Percentiles rank a stretch among this genome's conserved stretches.
These are phyloP conservation scores for Pygoscelis antarcticus DNA, from an alignment of 2,113 vertebrate species.

Conservation along the genomic window DNA sequence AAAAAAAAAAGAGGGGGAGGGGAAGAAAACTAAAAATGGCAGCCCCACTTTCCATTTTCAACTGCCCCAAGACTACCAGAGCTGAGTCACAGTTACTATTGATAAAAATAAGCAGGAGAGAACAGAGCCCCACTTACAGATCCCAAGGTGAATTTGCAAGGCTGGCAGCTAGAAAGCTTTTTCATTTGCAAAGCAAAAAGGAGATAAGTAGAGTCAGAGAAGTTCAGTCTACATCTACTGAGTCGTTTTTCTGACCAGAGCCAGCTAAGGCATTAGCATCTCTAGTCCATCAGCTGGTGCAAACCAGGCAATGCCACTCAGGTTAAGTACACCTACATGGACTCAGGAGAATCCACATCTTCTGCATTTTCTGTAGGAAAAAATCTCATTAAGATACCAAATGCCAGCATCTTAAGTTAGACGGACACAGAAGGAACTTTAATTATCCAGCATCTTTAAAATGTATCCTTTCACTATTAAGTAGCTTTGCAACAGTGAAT, in stretches of 20 bases:
- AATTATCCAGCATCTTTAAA: neutral
- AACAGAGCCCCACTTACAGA: constrained; percentile 17
- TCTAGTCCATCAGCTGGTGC: neutral
- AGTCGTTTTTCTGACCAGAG: neutral
- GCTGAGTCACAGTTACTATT: constrained; percentile 59
- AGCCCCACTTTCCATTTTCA: constrained; percentile 5
- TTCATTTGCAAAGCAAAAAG: neutral
- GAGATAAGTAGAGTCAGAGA: neutral
- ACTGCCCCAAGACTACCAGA: constrained; percentile 36
- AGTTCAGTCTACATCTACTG: neutral
- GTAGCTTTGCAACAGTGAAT: neutral
- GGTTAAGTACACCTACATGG: accelerated
- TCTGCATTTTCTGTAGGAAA: neutral
- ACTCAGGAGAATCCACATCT: neutral
- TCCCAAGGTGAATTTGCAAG: constrained; percentile 34
- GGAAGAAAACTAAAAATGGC: constrained; percentile 36
- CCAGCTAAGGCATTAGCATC: neutral
- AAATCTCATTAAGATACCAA: neutral
- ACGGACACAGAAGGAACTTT: neutral
- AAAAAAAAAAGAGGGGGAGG: neutral
- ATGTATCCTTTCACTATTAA: neutral
- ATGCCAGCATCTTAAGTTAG: neutral
- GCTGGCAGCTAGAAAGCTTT: constrained; percentile 20
- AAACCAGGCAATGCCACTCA: neutral
- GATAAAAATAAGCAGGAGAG: constrained; percentile 12